Evolutionary conservation across 2,797 vertebrate species (phyloP).

Genomic region (Merluccius polli): DNA sequence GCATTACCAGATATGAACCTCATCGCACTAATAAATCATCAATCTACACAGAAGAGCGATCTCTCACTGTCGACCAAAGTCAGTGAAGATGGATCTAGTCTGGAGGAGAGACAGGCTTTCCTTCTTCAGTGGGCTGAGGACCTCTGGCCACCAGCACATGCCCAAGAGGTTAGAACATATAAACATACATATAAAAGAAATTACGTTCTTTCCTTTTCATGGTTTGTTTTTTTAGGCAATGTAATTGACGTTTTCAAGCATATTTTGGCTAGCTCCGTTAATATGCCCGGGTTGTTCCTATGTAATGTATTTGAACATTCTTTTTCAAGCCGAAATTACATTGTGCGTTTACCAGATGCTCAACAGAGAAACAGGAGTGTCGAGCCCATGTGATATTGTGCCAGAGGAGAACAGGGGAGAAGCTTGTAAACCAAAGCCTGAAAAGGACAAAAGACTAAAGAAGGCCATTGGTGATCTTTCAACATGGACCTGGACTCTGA

Average conservation of each 20-base stretch:
- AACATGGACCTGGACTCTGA: not conserved
- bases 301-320: too few species aligned
- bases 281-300: too few species aligned
- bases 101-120: slow-evolving; percentile 14
- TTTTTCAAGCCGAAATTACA: not conserved
- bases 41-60: not conserved
- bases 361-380: not conserved
- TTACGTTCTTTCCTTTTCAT: too few species aligned
- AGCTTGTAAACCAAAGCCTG: not conserved
- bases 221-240: too few species aligned
- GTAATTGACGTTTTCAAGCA: too few species aligned
- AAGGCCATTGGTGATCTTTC: not conserved
- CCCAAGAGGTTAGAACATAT: not conserved
- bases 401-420: not conserved
- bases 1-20: not conserved
- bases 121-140: slow-evolving; percentile 20
- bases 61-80: not conserved
- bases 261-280: too few species aligned
- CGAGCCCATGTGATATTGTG: not conserved
- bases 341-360: not conserved
- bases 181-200: too few species aligned
- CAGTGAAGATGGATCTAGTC: slow-evolving; percentile 1
- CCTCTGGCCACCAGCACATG: not conserved
- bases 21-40: not conserved
- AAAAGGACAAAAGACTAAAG: not conserved